These are phyloP conservation scores for Anabacerthia variegaticeps DNA, from an alignment of 2,797 vertebrate genomes.

Conservation along the genomic window DNA sequence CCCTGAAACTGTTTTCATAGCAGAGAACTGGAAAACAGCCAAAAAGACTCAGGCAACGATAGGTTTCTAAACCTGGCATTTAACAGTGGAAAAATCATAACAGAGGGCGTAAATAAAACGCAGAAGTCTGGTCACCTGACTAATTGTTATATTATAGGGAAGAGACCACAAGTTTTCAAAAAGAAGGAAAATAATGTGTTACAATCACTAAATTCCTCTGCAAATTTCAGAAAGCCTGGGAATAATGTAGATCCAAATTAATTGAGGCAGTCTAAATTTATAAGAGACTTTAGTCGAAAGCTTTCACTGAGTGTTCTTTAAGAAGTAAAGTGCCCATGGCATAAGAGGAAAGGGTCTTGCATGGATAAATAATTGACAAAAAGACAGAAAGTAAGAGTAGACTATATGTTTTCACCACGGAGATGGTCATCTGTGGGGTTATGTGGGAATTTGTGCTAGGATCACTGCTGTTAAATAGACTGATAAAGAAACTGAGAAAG, in stretches of 20 bases:
- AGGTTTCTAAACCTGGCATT: background rate
- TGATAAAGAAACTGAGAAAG: background rate
- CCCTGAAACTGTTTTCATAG: background rate
- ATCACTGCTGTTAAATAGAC: background rate
- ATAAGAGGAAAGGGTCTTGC: background rate
- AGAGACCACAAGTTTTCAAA: background rate
- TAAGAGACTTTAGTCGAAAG: background rate
- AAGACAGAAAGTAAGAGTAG: background rate
- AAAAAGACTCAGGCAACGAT: background rate
- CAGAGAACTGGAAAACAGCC: background rate
- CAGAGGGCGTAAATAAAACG: background rate
- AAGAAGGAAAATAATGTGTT: background rate
- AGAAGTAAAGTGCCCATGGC: background rate
- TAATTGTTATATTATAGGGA: background rate
- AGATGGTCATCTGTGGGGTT: background rate
- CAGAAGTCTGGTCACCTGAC: background rate
- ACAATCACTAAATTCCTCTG: background rate
- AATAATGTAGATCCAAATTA: background rate
- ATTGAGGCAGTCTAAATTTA: background rate
- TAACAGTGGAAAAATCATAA: background rate
- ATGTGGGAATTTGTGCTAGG: fast-evolving
- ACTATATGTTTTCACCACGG: background rate
- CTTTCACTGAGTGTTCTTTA: background rate
- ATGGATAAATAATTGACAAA: background rate
- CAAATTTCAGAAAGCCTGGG: background rate